Evolutionary conservation across 30 jellyfish, hydroid and myxozoan species (phyloP).

Genomic region (Catostylus mosaicus): DNA sequence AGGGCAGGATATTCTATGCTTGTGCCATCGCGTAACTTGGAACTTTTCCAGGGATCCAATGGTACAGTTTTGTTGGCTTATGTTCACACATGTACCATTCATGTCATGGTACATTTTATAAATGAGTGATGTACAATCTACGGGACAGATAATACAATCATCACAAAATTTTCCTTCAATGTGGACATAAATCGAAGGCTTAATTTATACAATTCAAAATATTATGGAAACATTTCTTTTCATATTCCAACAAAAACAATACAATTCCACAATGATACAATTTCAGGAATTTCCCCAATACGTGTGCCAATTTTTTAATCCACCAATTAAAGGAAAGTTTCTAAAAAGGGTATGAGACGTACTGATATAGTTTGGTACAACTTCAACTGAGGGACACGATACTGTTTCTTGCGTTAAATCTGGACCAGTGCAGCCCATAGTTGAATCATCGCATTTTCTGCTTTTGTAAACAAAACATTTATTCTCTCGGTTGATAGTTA

Average conservation of each 20-base stretch:
- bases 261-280: too few relatives aligned
- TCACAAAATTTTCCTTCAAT: too few relatives aligned
- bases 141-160: neutral
- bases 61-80: conserved; percentile 26
- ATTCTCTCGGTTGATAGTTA: neutral
- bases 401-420: neutral
- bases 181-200: too few relatives aligned
- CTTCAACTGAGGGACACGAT: conserved; percentile 1
- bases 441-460: neutral
- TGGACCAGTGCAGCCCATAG: neutral
- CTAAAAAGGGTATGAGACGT: neutral
- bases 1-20: conserved; percentile 24
- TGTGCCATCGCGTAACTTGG: conserved; percentile 14
- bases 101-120: neutral
- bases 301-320: too few relatives aligned
- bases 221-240: too few relatives aligned
- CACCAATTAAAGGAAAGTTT: too few relatives aligned
- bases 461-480: neutral
- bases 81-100: conserved; percentile 2
- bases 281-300: too few relatives aligned
- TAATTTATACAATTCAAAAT: too few relatives aligned
- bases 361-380: neutral
- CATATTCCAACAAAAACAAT: too few relatives aligned
- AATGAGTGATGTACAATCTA: conserved; percentile 2
- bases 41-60: conserved; percentile 45